phyloP scores from a whole-genome alignment of 2,888 invertebrate species.

The Oligia latruncula region DNA sequence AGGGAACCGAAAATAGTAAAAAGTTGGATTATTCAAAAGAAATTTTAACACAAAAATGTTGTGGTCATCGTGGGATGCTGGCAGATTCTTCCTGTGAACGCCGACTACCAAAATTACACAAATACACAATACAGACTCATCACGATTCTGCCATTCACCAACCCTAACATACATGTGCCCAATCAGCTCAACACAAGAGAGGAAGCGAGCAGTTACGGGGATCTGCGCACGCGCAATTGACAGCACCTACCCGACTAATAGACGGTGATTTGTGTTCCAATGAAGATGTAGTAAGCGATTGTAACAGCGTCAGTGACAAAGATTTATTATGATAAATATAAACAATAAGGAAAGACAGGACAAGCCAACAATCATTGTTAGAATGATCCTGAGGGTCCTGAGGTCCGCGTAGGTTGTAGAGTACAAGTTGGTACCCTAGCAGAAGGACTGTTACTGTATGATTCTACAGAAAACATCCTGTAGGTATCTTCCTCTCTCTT shows the following conservation, averaged over 20 bases:
- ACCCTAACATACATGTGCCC: constrained; percentile 44
- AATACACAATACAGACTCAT: no score
- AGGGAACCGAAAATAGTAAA: no score
- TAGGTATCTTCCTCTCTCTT: not conserved
- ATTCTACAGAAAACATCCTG: not conserved
- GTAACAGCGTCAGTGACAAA: not conserved
- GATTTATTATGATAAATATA: not conserved
- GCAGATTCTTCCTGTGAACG: no score
- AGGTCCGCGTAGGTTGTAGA: not conserved
- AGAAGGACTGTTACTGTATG: not conserved
- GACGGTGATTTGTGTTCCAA: constrained; percentile 42
- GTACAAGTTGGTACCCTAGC: not conserved
- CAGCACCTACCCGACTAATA: constrained; percentile 63
- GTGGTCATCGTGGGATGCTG: no score
- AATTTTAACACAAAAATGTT: no score
- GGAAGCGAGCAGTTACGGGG: constrained; percentile 67
- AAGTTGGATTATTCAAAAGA: no score
- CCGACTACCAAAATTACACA: not conserved
- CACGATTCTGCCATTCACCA: constrained; percentile 19
- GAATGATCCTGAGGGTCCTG: not conserved
- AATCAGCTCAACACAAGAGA: constrained; percentile 48
- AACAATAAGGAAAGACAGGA: not conserved
- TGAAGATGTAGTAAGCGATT: constrained; percentile 30
- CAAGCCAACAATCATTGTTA: not conserved
- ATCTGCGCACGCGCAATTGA: constrained; percentile 64